Evolutionary conservation across 2,888 invertebrate genomes (phyloP).

Genomic region (Cephonodes hylas): DNA sequence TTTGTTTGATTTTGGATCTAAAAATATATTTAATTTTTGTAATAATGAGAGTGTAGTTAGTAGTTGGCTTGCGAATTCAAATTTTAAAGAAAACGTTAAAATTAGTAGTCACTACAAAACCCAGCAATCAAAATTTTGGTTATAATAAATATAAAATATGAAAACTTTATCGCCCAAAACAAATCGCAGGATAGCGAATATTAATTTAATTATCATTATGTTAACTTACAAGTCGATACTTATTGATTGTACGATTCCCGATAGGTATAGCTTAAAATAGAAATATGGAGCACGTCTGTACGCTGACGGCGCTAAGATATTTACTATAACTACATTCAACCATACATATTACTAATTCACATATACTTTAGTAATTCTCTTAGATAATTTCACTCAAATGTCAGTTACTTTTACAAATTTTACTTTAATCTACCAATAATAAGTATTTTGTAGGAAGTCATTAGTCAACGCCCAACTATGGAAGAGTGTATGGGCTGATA

Average conservation of each 20-base stretch:
- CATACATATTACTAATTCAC: neutral
- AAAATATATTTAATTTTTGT: neutral
- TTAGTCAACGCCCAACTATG: no score
- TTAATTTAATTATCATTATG: neutral
- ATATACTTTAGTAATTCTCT: no score
- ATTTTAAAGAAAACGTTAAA: no score
- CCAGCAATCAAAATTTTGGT: neutral
- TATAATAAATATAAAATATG: neutral
- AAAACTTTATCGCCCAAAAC: no score
- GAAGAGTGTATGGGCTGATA: no score
- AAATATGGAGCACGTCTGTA: neutral
- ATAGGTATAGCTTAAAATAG: constrained; percentile 3
- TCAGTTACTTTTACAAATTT: no score
- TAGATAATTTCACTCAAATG: no score
- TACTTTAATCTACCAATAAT: no score
- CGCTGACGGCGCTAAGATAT: neutral
- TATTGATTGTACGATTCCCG: neutral
- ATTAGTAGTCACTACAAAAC: neutral
- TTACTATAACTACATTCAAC: neutral
- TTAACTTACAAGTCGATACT: no score
- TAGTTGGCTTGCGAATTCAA: constrained; percentile 5
- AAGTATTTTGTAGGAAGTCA: no score
- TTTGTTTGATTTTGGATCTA: neutral
- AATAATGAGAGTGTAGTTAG: neutral
- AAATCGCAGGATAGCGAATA: neutral